Evolutionary conservation across 2,888 invertebrate genomes (phyloP).

Genomic region (Scaeva pyrastri): DNA sequence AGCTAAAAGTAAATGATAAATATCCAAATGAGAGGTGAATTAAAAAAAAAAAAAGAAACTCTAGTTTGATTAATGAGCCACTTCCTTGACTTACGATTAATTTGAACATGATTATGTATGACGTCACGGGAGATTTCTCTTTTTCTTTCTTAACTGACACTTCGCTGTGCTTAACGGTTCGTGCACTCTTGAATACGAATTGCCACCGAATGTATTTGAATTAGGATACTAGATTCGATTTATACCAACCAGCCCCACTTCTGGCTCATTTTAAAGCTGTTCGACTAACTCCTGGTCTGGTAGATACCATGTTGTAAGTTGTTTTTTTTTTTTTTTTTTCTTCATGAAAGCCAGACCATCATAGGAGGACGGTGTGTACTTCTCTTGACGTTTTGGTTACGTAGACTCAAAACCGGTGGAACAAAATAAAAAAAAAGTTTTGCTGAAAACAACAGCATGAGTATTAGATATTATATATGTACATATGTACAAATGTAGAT

Average conservation of each 20-base stretch:
- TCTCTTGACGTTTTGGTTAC: slow-evolving; percentile 61
- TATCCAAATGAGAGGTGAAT: neutral
- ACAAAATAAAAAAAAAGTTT: neutral
- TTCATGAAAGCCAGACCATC: slow-evolving; percentile 70
- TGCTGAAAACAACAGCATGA: slow-evolving; percentile 31
- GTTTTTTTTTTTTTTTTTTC: slow-evolving; percentile 55
- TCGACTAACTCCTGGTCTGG: slow-evolving; percentile 51
- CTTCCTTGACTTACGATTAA: slow-evolving; percentile 79
- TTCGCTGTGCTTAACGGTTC: slow-evolving; percentile 15
- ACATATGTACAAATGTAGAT: slow-evolving; percentile 5
- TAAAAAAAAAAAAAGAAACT: neutral
- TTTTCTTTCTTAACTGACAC: slow-evolving; percentile 11
- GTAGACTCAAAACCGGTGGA: slow-evolving; percentile 67
- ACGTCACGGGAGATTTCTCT: slow-evolving; percentile 72
- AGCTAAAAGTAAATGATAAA: slow-evolving; percentile 77
- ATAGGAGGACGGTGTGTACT: slow-evolving; percentile 29
- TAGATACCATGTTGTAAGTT: slow-evolving; percentile 42
- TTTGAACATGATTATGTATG: slow-evolving; percentile 79
- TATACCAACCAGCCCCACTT: slow-evolving; percentile 80
- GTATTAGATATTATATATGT: slow-evolving; percentile 26
- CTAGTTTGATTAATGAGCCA: slow-evolving; percentile 22
- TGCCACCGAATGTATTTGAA: slow-evolving; percentile 81
- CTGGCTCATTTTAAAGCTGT: slow-evolving; percentile 14
- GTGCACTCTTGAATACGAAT: slow-evolving; percentile 79
- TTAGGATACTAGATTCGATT: slow-evolving; percentile 83